Evolutionary conservation across 2,113 vertebrate species (phyloP), one percentile per base, ranked within the genome.

Genomic region (Cercopithecus mona): DNA sequence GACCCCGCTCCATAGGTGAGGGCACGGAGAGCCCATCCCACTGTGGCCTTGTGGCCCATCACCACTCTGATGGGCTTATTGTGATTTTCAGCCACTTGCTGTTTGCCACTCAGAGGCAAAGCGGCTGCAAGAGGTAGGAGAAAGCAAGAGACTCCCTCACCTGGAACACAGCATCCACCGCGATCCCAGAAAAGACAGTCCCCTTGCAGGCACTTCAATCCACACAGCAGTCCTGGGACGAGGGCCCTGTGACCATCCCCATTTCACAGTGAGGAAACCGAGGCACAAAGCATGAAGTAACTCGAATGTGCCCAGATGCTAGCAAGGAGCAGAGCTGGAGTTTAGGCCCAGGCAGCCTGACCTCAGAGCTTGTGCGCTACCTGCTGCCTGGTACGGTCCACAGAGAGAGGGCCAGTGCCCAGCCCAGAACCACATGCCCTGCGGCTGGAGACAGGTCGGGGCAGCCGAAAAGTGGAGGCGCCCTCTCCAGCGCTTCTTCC

Each of bases 381-480:
- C 12, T 35, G 8, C 18, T 1, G 45, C 48, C 96, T 57, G 52
- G 16, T 16, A 43, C 14, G 17, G 16, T 23, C 38, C 38, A 8
- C 0, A 9, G 14, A 18, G 11, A 3, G 50, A 3, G 17, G 8
- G 57, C 25, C 0, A 13, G 82, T 6, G 2, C 35, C 94, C 35
- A 1, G 79, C 72, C 61, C 23, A 13, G 20, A 48, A 38, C 20
- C 22, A 45, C 72, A 12, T 0, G 5, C 57, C 4, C 12, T 40
- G 61, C 12, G 50, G 14, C 13, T n/a, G 6, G 90, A 27, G 25
- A 32, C 0, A 17, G 20, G 8, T 3, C 1, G 3, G 22, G 11
- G 16, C 3, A 1, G 23, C 0, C 0, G 1, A 17, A 22, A 59
- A 43, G 11, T 10, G 45, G 0, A 16, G 3, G n/a, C 27, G 13